Evolutionary conservation across 1,140 invertebrate genomes (phyloP), one percentile per base, ranked within the genome.

Genomic region (Oreohelix idahoensis): DNA sequence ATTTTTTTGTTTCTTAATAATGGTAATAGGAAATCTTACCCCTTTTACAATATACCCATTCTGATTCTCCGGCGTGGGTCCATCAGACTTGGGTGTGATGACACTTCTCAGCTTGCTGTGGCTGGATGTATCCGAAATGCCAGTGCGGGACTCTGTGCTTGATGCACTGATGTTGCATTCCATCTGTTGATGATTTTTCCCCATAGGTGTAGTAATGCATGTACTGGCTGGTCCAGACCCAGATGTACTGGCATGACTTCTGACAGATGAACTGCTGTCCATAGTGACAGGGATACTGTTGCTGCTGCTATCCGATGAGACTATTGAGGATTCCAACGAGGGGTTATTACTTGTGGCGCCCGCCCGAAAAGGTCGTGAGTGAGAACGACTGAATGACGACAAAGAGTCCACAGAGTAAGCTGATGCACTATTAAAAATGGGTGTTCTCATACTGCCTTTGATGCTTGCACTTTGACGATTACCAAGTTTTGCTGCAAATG

Each of bases 391-490:
- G 5, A 66, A 66, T 1, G 63, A 66, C 4, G 79, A 74, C 0
- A 71, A 79, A 76, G 69, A 51, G 23, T 49, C n/a, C 70, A 38
- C 51, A 29, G 70, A 82, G 77, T 73, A 83, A 8, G 71, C 29
- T 32, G 82, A 78, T 17, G 70, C 38, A 77, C 75, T 81, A 63
- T 83, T 86, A 36, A 86, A 78, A 63, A 75, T 79, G 23, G 87
- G 85, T 13, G 86, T 88, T 58, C 51, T 69, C 32, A 79, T 81
- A 63, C 84, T 88, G 76, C 39, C 69, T 81, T 87, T 86, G 0
- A 84, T 63, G 49, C 84, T 84, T 10, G 45, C 32, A 77, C 76
- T 1, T 10, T 74, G 71, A 5, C 5, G 42, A 26, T n/a, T 20
- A n/a, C 71, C 38, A 42, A 36, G 32, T 26, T 26, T 39, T 74